Percentiles rank a stretch among this genome's conserved stretches.
phyloP scores from a whole-genome alignment of 2,888 invertebrate genomes.

The Autographa gamma region DNA sequence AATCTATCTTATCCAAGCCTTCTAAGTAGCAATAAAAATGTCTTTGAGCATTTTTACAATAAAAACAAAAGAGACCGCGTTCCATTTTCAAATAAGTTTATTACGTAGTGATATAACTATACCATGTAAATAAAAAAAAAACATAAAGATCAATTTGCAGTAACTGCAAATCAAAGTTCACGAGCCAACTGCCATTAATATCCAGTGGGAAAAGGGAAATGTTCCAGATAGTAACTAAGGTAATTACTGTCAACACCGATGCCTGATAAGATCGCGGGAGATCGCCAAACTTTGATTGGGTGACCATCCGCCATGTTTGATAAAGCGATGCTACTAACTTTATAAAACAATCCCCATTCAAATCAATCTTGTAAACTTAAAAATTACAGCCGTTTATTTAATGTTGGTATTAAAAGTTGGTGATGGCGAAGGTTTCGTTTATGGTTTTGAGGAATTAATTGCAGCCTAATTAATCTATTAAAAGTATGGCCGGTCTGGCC shows the following conservation, averaged over 20 bases:
- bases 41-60: too few relatives aligned
- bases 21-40: too few relatives aligned
- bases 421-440: neutral
- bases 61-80: too few relatives aligned
- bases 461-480: too few relatives aligned
- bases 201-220: slow-evolving; percentile 16
- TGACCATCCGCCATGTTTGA: slow-evolving; percentile 13
- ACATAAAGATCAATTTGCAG: neutral
- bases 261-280: slow-evolving; percentile 19
- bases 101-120: too few relatives aligned
- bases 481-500: too few relatives aligned
- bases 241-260: slow-evolving; percentile 19
- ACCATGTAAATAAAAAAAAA: neutral
- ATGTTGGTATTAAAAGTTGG: neutral
- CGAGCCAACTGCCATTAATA: slow-evolving; percentile 5
- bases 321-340: slow-evolving; percentile 23
- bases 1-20: too few relatives aligned
- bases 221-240: slow-evolving; percentile 5
- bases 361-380: slow-evolving; percentile 19
- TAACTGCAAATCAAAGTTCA: neutral
- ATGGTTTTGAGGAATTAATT: too few relatives aligned
- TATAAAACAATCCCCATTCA: slow-evolving; percentile 35
- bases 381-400: slow-evolving; percentile 19
- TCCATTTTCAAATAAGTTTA: too few relatives aligned
- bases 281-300: slow-evolving; percentile 26